These are phyloP conservation scores for Sarcophilus harrisii DNA, from an alignment of 2,797 vertebrate species.

Conservation along the genomic window DNA sequence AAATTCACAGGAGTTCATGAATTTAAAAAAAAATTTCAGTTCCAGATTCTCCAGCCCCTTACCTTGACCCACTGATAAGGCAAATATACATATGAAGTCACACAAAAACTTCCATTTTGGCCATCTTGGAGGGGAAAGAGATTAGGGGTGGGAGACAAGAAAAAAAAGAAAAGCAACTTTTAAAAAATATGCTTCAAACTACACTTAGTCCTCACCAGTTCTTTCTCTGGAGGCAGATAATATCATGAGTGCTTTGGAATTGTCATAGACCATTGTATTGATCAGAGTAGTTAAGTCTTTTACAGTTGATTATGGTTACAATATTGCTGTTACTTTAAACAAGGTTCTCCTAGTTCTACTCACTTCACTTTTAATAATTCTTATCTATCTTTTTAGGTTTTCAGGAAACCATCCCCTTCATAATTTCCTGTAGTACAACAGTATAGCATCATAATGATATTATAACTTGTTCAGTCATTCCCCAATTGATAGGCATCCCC, in stretches of 20 bases:
- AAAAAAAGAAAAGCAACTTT: neutral
- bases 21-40: neutral
- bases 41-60: neutral
- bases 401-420: neutral
- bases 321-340: neutral
- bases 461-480: neutral
- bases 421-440: neutral
- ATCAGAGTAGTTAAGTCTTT: neutral
- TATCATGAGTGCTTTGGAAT: neutral
- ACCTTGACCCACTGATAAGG: neutral
- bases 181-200: neutral
- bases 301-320: neutral
- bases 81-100: neutral
- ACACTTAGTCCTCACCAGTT: neutral
- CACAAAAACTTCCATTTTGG: neutral
- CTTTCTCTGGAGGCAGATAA: neutral
- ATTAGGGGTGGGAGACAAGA: neutral
- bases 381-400: neutral
- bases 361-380: neutral
- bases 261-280: neutral
- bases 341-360: neutral
- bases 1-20: neutral
- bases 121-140: neutral
- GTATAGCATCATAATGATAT: neutral
- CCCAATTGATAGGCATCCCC: neutral